phyloP scores from a whole-genome alignment of 2,113 vertebrate genomes.

The Antechinus flavipes region DNA sequence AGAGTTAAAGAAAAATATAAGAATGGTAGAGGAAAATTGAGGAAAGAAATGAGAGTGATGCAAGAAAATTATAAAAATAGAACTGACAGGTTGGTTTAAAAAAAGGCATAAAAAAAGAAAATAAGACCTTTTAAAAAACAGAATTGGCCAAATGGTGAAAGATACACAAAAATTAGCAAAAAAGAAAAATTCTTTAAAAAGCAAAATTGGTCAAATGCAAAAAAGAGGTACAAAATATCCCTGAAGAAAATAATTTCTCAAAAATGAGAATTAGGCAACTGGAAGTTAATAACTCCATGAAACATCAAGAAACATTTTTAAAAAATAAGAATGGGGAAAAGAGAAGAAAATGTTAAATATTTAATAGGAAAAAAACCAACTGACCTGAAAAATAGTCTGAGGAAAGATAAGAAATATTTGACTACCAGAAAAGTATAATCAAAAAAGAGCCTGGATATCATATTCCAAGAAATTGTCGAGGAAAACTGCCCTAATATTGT shows the following conservation, averaged over 20 bases:
- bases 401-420: neutral
- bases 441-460: neutral
- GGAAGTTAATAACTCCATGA: neutral
- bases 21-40: neutral
- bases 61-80: neutral
- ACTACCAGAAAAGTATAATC: neutral
- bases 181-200: neutral
- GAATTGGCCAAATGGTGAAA: neutral
- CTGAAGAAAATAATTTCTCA: neutral
- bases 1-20: neutral
- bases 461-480: neutral
- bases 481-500: neutral
- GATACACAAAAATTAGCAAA: neutral
- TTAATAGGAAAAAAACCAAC: neutral
- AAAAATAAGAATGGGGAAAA: neutral
- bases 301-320: neutral
- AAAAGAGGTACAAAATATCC: neutral
- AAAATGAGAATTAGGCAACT: neutral
- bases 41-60: neutral
- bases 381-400: neutral
- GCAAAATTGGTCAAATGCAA: neutral
- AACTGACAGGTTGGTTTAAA: neutral
- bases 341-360: neutral
- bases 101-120: neutral
- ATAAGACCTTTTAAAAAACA: neutral